Base-by-base conservation (phyloP, 2,797 vertebrate genomes). In the Brotula barbata region DNA sequence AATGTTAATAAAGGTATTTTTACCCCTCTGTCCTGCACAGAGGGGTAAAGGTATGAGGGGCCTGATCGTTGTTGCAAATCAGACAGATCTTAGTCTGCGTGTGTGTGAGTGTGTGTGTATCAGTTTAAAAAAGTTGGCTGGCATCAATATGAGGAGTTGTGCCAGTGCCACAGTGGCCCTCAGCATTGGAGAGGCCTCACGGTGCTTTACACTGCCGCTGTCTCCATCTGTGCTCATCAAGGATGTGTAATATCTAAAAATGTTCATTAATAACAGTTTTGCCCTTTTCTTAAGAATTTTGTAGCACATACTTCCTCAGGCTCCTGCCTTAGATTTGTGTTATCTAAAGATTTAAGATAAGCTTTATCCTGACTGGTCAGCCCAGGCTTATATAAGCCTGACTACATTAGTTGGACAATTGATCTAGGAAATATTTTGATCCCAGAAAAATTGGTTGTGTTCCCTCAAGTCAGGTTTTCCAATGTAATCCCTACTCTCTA, bases 381-480 rank as follows among this genome's bases (percentile, higher is more conserved):
- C 56, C 13, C 14, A 7, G 40, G 44, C 8, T 28, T 41, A 33
- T 63, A 41, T 16, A 36, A 37, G 1, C 5, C 1, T n/a, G 22
- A 42, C 63, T 25, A 46, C 15, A 53, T 34, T 12, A 51, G 8
- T 31, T 51, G 28, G 28, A 67, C 17, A 16, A 3, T 42, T 1
- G 40, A 36, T 36, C 12, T 36, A 36, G 9, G 10, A 11, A 14
- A 52, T 22, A n/a, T 43, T 15, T 37, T 62, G 31, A 50, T 48
- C 17, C 7, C 40, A 40, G 15, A 53, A 5, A 11, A n/a, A n/a
- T 16, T 4, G 3, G 45, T 22, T 68, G 48, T 1, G 1, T 50
- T n/a, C 51, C 28, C 39, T 54, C 2, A 20, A 46, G 40, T 15
- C 11, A 28, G 3, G 11, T 21, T 53, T 52, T 23, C 45, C 37